These are phyloP conservation scores for Anagrus nilaparvatae DNA, from an alignment of 1,140 invertebrate genomes.

Conservation along the genomic window DNA sequence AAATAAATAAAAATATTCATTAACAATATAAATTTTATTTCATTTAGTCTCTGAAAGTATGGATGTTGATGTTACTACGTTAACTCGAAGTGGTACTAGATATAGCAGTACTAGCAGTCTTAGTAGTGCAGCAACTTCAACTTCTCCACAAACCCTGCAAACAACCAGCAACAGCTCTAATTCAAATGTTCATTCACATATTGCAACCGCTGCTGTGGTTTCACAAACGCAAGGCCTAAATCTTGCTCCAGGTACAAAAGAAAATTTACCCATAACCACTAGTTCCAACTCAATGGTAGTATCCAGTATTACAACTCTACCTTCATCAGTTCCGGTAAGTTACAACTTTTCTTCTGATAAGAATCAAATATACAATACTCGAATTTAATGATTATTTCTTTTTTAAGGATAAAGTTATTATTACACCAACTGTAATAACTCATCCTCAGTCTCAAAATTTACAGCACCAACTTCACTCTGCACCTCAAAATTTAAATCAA, in stretches of 20 bases:
- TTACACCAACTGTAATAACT: no score
- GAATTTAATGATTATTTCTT: no score
- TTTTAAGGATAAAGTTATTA: no score
- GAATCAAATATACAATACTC: no score
- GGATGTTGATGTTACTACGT: conserved; percentile 32
- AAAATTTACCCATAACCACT: conserved; percentile 35
- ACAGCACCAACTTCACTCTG: no score
- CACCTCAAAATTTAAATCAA: no score
- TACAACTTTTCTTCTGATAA: no score
- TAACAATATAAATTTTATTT: background rate
- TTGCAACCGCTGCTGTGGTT: conserved; percentile 33
- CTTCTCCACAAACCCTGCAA: conserved; percentile 31
- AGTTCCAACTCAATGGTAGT: no score
- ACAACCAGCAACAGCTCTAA: conserved; percentile 20
- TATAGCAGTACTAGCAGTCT: conserved; percentile 41
- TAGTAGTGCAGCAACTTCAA: conserved; percentile 36
- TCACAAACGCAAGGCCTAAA: conserved; percentile 39
- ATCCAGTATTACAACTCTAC: no score
- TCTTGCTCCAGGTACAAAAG: conserved; percentile 34
- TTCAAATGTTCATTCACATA: conserved; percentile 34
- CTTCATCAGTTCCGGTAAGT: no score
- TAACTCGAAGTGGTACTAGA: conserved; percentile 36
- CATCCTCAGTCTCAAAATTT: no score
- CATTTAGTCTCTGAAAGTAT: conserved; percentile 28
- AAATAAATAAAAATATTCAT: background rate